Percentiles rank a stretch among this genome's conserved stretches.
Evolutionary conservation across 2,888 invertebrate species (phyloP).

Genomic region (Scaptomyza flava): DNA sequence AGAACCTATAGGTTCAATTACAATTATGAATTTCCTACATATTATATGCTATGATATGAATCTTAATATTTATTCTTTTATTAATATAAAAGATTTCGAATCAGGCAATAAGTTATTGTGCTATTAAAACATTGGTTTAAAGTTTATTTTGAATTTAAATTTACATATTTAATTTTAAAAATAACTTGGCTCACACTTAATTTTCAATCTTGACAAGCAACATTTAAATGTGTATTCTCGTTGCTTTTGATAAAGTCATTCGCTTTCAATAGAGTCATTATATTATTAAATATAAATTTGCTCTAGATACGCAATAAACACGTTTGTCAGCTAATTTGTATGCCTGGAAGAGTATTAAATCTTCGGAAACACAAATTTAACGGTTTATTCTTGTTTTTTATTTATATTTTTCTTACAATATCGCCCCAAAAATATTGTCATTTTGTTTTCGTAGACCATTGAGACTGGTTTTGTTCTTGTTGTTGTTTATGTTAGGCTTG

Average conservation of each 20-base stretch:
- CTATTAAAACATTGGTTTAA: background rate
- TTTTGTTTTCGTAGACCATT: slow-evolving; percentile 25
- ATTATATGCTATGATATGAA: background rate
- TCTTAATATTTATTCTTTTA: background rate
- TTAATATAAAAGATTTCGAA: background rate
- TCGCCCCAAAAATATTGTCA: slow-evolving; percentile 50
- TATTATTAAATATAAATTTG: background rate
- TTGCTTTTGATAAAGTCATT: background rate
- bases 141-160: too few relatives aligned
- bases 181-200: too few relatives aligned
- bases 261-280: background rate
- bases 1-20: background rate
- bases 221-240: too few relatives aligned
- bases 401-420: slow-evolving; percentile 34
- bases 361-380: background rate
- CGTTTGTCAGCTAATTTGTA: background rate
- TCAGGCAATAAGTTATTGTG: background rate
- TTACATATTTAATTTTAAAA: too few relatives aligned
- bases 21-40: background rate
- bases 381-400: slow-evolving; percentile 22
- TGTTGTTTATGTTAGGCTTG: slow-evolving; percentile 10
- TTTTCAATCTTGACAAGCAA: background rate
- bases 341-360: slow-evolving; percentile 13
- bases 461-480: slow-evolving; percentile 30
- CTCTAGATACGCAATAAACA: background rate